These are phyloP conservation scores for Bostrychus sinensis DNA, from an alignment of 2,113 vertebrate species.

Conservation along the genomic window DNA sequence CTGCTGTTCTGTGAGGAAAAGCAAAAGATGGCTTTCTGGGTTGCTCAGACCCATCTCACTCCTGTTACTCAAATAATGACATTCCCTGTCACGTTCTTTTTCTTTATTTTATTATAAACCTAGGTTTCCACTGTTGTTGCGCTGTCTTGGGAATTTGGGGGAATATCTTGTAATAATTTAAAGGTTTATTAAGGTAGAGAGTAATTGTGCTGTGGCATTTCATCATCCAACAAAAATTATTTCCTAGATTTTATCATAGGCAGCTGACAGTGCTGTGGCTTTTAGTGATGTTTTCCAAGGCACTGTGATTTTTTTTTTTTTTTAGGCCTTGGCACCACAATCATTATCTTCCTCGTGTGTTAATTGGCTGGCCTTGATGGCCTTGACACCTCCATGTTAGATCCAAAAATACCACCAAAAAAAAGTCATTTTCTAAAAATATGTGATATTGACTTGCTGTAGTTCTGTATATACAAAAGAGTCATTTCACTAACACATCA, in stretches of 20 bases:
- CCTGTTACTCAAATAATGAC: constrained; percentile 24
- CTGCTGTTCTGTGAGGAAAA: constrained; percentile 24
- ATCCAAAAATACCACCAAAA: constrained; percentile 47
- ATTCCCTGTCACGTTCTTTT: not conserved
- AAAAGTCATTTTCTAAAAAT: constrained; percentile 30
- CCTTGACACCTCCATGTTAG: constrained; percentile 53
- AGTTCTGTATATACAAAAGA: too few relatives aligned
- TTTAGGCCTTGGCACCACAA: constrained; percentile 20
- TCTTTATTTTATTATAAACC: not conserved
- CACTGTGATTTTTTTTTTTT: constrained; percentile 21
- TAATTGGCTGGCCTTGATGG: constrained; percentile 67
- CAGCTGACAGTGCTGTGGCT: constrained; percentile 12
- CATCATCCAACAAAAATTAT: constrained; percentile 16
- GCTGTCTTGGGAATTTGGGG: not conserved
- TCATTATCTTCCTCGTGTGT: constrained; percentile 56
- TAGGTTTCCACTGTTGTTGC: not conserved
- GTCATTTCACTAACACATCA: too few relatives aligned
- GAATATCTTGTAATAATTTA: constrained; percentile 8
- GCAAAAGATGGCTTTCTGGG: constrained; percentile 62
- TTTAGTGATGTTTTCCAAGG: constrained; percentile 41
- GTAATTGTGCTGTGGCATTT: constrained; percentile 5
- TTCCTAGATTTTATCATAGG: constrained; percentile 23
- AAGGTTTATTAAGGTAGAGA: constrained; percentile 13
- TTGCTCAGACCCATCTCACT: constrained; percentile 30
- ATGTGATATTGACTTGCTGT: not conserved